Percentiles rank a stretch among this genome's conserved stretches.
phyloP scores from a whole-genome alignment of 2,797 vertebrate genomes.

The Otolemur crassicaudatus region DNA sequence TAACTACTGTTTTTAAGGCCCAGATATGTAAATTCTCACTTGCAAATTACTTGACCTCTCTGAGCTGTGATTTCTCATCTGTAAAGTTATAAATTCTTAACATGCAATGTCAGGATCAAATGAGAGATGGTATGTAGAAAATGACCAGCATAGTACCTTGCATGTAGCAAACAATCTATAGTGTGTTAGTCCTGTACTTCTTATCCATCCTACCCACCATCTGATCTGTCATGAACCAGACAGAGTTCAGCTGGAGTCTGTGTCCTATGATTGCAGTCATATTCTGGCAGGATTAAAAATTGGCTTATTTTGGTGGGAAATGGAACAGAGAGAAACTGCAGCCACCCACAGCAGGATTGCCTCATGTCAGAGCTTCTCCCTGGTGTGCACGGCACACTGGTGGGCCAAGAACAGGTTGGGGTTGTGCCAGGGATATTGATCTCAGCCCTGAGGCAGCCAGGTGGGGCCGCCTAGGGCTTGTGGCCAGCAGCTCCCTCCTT shows the following conservation, averaged over 20 bases:
- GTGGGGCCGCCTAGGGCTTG: neutral
- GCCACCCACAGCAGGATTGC: neutral
- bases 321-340: neutral
- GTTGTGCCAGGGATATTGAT: accelerated
- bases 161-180: neutral
- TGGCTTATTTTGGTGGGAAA: neutral
- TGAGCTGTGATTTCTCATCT: neutral
- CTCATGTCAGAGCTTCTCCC: neutral
- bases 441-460: neutral
- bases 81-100: neutral
- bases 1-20: neutral
- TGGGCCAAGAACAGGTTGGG: neutral
- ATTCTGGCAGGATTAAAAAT: neutral
- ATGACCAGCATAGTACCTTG: neutral
- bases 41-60: neutral
- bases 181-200: neutral
- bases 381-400: neutral
- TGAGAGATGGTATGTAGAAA: neutral
- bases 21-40: neutral
- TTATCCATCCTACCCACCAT: neutral
- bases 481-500: neutral
- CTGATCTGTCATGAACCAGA: neutral
- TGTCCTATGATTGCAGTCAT: neutral
- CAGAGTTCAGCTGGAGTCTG: neutral
- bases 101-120: neutral